Evolutionary conservation across 1,140 invertebrate genomes (phyloP).

Genomic region (Drosophila sturtevanti): DNA sequence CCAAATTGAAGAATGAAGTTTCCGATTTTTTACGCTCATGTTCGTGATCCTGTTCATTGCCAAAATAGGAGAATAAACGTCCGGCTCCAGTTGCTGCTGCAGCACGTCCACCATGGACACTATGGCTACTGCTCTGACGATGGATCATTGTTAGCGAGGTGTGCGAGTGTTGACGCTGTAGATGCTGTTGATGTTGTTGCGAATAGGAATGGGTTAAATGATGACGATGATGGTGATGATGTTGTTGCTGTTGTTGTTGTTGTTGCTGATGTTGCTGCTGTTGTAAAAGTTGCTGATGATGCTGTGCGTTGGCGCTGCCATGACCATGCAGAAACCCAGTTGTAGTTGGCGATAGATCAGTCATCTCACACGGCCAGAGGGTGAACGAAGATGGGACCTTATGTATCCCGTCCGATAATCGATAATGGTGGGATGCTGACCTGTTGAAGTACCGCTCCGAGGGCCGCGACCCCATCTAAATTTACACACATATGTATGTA

Average conservation of each 20-base stretch:
- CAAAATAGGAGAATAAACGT: slow-evolving; percentile 77
- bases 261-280: slow-evolving; percentile 55
- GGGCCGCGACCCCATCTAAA: slow-evolving; percentile 82
- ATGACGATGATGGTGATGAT: slow-evolving; percentile 48
- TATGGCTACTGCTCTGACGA: slow-evolving; percentile 70
- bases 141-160: slow-evolving; percentile 71
- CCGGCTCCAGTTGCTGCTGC: slow-evolving; percentile 56
- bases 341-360: slow-evolving; percentile 82
- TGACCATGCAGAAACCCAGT: slow-evolving; percentile 75
- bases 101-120: slow-evolving; percentile 56
- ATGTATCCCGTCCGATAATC: slow-evolving; percentile 95
- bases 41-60: slow-evolving; percentile 74
- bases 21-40: slow-evolving; percentile 79
- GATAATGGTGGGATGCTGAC: slow-evolving; percentile 83
- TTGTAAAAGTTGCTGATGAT: slow-evolving; percentile 61
- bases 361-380: slow-evolving; percentile 85
- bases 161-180: slow-evolving; percentile 75
- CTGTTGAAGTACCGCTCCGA: slow-evolving; percentile 82
- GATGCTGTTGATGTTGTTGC: slow-evolving; percentile 56
- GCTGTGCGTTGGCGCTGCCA: slow-evolving; percentile 66
- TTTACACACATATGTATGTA: slow-evolving; percentile 9
- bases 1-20: slow-evolving; percentile 79
- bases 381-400: slow-evolving; percentile 93
- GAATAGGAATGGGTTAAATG: slow-evolving; percentile 55
- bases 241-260: slow-evolving; percentile 40